These are phyloP conservation scores for Hypomesus transpacificus DNA, from an alignment of 2,113 vertebrate genomes.

Conservation along the genomic window DNA sequence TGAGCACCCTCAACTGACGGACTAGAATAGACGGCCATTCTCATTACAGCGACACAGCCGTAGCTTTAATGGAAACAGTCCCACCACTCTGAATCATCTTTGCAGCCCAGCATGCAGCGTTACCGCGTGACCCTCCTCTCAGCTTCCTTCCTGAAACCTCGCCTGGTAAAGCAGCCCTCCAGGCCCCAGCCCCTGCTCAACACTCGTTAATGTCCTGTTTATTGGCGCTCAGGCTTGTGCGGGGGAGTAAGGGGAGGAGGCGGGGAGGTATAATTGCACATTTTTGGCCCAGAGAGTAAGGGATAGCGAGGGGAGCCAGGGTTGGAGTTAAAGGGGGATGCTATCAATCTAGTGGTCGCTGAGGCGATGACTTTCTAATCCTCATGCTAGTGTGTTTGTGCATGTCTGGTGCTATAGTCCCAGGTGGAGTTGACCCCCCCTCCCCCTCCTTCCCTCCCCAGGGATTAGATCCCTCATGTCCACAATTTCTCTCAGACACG, in stretches of 20 bases:
- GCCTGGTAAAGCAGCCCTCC: neutral
- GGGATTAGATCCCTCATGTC: slow-evolving; percentile 48
- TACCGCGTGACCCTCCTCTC: neutral
- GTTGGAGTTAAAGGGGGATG: slow-evolving; percentile 12
- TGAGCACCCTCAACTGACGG: neutral
- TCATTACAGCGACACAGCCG: neutral
- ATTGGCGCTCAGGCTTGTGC: neutral
- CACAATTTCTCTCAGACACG: slow-evolving; percentile 36
- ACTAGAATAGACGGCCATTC: neutral
- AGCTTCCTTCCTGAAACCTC: neutral
- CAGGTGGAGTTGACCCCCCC: slow-evolving; percentile 44
- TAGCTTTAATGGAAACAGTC: neutral
- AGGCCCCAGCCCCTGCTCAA: neutral
- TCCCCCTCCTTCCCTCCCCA: slow-evolving; percentile 51
- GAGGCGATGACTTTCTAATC: slow-evolving; percentile 11
- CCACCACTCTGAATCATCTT: no score
- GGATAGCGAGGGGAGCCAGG: neutral
- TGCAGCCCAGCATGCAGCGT: no score
- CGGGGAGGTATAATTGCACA: neutral
- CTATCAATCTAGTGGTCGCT: slow-evolving; percentile 30
- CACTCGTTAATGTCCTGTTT: slow-evolving; percentile 5
- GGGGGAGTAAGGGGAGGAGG: neutral
- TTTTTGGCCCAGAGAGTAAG: neutral
- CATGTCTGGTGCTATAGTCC: slow-evolving; percentile 13
- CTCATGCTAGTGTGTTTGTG: slow-evolving; percentile 6